These are phyloP conservation scores for Podarcis cretensis DNA, from an alignment of 2,113 vertebrate genomes.

Conservation along the genomic window DNA sequence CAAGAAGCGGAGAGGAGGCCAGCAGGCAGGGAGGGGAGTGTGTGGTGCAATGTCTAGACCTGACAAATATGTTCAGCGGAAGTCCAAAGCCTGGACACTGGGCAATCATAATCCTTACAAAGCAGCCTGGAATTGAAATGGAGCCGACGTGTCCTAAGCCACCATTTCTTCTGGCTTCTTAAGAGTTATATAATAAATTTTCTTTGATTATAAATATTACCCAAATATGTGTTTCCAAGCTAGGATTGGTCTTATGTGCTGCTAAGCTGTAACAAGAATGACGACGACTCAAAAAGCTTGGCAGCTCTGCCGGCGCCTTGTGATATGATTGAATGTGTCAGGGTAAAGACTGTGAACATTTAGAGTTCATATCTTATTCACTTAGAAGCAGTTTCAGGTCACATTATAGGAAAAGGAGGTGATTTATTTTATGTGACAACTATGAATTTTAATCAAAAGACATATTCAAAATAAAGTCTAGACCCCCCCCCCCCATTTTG, in stretches of 20 bases:
- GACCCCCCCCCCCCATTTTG: slow-evolving; percentile 10
- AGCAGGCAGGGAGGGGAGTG: no score
- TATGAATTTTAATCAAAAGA: slow-evolving; percentile 84
- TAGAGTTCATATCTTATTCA: slow-evolving; percentile 82
- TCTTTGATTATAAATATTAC: slow-evolving; percentile 83
- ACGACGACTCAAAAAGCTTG: slow-evolving; percentile 40
- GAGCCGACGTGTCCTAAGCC: slow-evolving; percentile 25
- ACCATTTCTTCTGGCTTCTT: slow-evolving; percentile 46
- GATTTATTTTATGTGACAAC: slow-evolving; percentile 87
- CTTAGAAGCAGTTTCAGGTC: slow-evolving; percentile 74
- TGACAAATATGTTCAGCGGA: slow-evolving; percentile 2
- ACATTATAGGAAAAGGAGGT: slow-evolving; percentile 73
- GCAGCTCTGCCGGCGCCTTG: slow-evolving; percentile 28
- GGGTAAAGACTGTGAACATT: slow-evolving; percentile 77
- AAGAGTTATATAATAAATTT: slow-evolving; percentile 78
- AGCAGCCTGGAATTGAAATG: slow-evolving; percentile 40
- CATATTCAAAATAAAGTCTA: slow-evolving; percentile 71
- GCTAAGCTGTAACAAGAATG: slow-evolving; percentile 53
- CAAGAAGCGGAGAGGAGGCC: no score
- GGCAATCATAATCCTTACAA: slow-evolving; percentile 20
- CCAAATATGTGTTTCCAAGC: slow-evolving; percentile 71
- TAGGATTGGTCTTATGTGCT: slow-evolving; percentile 44
- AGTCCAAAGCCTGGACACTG: neutral
- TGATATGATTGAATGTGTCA: slow-evolving; percentile 83
- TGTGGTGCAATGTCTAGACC: no score